Evolutionary conservation across 2,113 vertebrate species (phyloP), one percentile per base, ranked within the genome.

Genomic region (Ammospiza caudacuta): DNA sequence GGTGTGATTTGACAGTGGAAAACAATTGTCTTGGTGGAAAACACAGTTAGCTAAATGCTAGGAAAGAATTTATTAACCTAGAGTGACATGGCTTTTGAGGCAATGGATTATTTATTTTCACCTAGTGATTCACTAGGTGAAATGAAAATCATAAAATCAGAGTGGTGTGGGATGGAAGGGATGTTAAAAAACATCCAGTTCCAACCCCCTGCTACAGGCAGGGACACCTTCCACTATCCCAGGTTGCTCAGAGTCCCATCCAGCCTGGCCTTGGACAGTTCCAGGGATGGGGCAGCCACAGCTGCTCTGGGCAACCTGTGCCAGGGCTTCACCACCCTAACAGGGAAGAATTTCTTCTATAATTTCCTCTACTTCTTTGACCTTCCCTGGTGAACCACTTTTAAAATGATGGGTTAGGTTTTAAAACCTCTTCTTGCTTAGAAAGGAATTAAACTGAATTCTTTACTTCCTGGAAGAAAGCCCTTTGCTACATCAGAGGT

Each of bases 181-280:
- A 37, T 11, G 12, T 51, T 27, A 47, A 64, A 66, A 21, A 7
- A 2, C 25, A 51, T 44, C 22, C 11, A 18, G 1, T 88, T 33
- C 14, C 25, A 35, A 3, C 6, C 10, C 3, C 5, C 9, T 72
- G 25, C n/a, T 51, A 31, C 25, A 21, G 17, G 14, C 35, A 63
- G 49, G 16, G 43, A 27, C 25, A 57, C 13, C 21, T 80, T 49
- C 31, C 51, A 31, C 35, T 27, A 1, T 0, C 9, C 35, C 76
- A 73, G 51, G 1, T 1, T 51, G 31, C 18, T 64, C 67, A 12
- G 1, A 80, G 35, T 18, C 17, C 35, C 16, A 13, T 51, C 52
- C 68, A 58, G 0, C 51, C 51, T 43, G 35, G 21, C 6, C 43
- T 64, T 0, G 51, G 0, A 11, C 44, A 33, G 6, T 74, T 0